Percentiles rank a stretch among this genome's conserved stretches.
Evolutionary conservation across 2,113 vertebrate species (phyloP).

Genomic region (Gasterosteus nipponicus): DNA sequence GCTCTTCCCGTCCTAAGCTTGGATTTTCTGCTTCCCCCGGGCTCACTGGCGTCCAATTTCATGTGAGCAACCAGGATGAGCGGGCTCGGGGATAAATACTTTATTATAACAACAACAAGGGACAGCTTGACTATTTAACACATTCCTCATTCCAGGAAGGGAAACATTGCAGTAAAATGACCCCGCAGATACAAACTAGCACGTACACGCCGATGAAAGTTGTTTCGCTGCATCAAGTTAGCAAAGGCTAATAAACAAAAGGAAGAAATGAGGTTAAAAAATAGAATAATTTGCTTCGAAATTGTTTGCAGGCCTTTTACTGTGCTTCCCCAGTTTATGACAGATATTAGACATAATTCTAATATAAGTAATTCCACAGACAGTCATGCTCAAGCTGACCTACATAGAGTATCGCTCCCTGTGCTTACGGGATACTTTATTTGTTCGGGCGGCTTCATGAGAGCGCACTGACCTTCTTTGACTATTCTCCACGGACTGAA

Average conservation of each 20-base stretch:
- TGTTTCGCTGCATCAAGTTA: not conserved
- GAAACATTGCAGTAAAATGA: not conserved
- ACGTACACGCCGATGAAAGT: not conserved
- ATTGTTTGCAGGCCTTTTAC: not conserved
- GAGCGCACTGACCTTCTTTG: conserved; percentile 86
- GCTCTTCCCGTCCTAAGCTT: not conserved
- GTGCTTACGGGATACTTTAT: conserved; percentile 11
- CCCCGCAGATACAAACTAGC: not conserved
- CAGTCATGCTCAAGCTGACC: conserved; percentile 23
- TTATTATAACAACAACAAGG: conserved; percentile 33
- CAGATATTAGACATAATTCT: not conserved
- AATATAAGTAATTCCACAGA: conserved; percentile 6
- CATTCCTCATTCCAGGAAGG: not conserved
- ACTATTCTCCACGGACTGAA: conserved; percentile 95
- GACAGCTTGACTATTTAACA: not conserved
- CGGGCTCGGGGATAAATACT: not conserved
- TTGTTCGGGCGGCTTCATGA: conserved; percentile 13
- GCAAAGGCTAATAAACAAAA: not conserved
- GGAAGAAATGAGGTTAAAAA: not conserved
- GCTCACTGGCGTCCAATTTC: conserved; percentile 13
- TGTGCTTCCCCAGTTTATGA: not conserved
- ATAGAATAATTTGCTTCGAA: not conserved
- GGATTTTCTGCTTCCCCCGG: conserved; percentile 1
- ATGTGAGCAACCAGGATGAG: conserved; percentile 31
- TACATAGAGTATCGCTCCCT: conserved; percentile 15